Evolutionary conservation across 2,113 vertebrate genomes (phyloP), one percentile per base, ranked within the genome.

Genomic region (Rhabdomys dilectus): DNA sequence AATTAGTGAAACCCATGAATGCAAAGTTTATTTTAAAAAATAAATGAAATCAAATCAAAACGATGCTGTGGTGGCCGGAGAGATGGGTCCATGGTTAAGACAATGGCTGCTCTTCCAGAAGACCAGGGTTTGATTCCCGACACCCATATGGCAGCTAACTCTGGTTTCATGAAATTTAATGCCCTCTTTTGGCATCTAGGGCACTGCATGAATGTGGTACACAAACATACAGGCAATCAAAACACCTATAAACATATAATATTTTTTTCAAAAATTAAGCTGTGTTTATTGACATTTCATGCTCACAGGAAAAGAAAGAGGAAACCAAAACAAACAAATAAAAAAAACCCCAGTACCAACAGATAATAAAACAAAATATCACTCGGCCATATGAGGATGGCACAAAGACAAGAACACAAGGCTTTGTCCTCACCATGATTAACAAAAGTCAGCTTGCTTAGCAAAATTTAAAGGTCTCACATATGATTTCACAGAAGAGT

Each of bases 21-120:
- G 92, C 22, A 86, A 80, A 45, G 42, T 34, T 76, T 31, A 73
- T 89, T 95, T 89, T 60, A 78, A 92, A 96, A 90, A 85, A 24
- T 16, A 90, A 89, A 60, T 5, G 13, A 60, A 51, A 56, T 26
- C 24, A 82, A 60, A 82, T 39, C 58, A 60, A 82, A 82, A 58
- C 22, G 39, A 84, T 60, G 22, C 24, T 60, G n/a, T 82, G 36
- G 56, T 24, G 22, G n/a, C 56, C 16, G 7, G 22, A 60, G n/a
- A 60, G n/a, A 84, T 39, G 36, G 36, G 24, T 58, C 36, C 36
- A 39, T 8, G n/a, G n/a, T 82, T 58, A 58, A 82, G 78, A 56
- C 19, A 58, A 21, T 5, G 34, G 34, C 34, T 60, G 53, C 56
- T 84, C 80, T 39, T 39, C 80, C n/a, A 75, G 39, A 42, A 11